Percentiles rank a stretch among this genome's conserved stretches.
phyloP scores from a whole-genome alignment of 1,140 invertebrate genomes.

The Vollenhovia emeryi region DNA sequence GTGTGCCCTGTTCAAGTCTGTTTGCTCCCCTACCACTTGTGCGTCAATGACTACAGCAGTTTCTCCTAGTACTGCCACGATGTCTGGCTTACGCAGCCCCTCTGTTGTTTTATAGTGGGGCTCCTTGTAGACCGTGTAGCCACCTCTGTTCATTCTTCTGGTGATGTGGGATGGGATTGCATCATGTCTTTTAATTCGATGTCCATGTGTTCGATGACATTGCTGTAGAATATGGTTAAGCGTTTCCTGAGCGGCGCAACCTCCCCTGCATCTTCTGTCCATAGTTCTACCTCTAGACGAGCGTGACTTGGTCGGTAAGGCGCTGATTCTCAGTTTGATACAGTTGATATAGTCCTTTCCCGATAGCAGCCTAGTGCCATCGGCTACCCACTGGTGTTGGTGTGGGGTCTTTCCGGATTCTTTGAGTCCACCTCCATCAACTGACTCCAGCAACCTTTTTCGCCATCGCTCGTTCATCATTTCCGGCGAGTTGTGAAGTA shows the following conservation, averaged over 20 bases:
- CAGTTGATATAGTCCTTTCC: slow-evolving; percentile 20
- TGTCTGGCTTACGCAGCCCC: neutral
- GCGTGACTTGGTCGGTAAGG: neutral
- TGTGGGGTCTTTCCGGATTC: slow-evolving; percentile 2
- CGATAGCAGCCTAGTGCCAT: neutral
- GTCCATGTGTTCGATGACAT: neutral
- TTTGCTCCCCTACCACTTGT: neutral
- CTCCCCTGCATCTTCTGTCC: neutral
- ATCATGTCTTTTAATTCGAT: neutral
- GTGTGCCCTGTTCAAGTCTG: neutral
- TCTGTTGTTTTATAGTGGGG: neutral
- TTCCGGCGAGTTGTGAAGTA: no score
- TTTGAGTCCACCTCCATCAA: slow-evolving; percentile 11
- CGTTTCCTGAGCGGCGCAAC: neutral
- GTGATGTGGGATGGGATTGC: neutral
- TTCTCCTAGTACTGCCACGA: neutral
- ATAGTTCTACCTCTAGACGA: neutral
- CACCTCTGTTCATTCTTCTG: neutral
- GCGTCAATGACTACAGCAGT: neutral
- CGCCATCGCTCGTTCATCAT: no score
- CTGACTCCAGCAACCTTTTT: no score
- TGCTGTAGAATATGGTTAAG: neutral
- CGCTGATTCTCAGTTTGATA: neutral
- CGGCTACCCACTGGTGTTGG: slow-evolving; percentile 46
- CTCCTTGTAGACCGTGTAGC: neutral